phyloP scores from a whole-genome alignment of 64 coral and sea anemone genomes.

The Platygyra sinensis region DNA sequence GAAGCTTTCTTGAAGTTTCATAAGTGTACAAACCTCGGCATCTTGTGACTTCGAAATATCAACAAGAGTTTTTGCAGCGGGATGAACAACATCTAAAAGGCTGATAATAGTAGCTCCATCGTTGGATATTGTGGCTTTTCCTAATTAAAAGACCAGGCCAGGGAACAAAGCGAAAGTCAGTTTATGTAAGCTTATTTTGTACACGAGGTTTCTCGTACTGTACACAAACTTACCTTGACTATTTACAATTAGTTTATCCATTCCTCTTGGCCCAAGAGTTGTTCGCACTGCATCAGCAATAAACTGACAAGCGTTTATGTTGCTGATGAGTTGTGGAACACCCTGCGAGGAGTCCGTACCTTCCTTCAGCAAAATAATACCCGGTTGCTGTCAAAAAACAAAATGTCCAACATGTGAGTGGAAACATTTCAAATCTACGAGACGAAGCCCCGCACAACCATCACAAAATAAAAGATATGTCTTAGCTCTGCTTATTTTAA shows the following conservation, averaged over 20 bases:
- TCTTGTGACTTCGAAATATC: constrained; percentile 99
- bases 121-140: constrained; percentile 97
- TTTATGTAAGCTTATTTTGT: not conserved
- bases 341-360: constrained; percentile 98
- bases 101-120: constrained; percentile 98
- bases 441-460: not conserved
- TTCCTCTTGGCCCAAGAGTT: constrained; percentile 94
- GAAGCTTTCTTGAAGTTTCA: too few species aligned
- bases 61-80: constrained; percentile 91
- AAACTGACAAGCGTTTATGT: constrained; percentile 99
- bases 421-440: not conserved
- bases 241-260: constrained; percentile 98
- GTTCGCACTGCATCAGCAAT: constrained; percentile 98
- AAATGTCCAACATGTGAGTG: constrained; percentile 22
- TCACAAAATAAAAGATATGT: not conserved
- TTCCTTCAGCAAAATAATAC: constrained; percentile 99
- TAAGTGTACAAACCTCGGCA: constrained; percentile 73
- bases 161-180: not conserved
- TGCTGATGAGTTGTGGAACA: constrained; percentile 97
- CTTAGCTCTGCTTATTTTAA: not conserved
- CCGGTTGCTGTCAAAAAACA: constrained; percentile 93
- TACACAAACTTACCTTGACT: constrained; percentile 83
- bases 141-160: constrained; percentile 19
- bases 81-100: constrained; percentile 92
- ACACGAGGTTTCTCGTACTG: constrained; percentile 11